These are phyloP conservation scores for Drosophila kepulauana DNA, from an alignment of 1,140 invertebrate species.

Conservation along the genomic window DNA sequence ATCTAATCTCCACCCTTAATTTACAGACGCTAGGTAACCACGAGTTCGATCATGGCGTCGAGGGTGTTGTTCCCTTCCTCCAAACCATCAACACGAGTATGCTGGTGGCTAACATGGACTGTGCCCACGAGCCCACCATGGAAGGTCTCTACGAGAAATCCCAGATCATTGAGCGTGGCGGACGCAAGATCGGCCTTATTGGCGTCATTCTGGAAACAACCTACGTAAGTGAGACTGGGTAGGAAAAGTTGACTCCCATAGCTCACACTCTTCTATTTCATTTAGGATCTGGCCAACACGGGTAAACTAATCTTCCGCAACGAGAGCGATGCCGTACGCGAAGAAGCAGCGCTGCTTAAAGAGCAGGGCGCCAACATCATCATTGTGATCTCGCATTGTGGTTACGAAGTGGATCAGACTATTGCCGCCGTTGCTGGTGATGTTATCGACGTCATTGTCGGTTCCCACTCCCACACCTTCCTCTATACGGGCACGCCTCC, in stretches of 20 bases:
- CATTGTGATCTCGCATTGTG: constrained; percentile 92
- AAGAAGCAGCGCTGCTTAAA: constrained; percentile 88
- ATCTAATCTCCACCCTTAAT: neutral
- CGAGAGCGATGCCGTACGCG: constrained; percentile 88
- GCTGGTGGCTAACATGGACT: constrained; percentile 92
- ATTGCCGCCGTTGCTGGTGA: constrained; percentile 89
- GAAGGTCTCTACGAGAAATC: constrained; percentile 88
- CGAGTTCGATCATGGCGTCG: constrained; percentile 93
- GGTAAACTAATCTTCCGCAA: constrained; percentile 88
- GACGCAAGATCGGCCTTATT: constrained; percentile 91
- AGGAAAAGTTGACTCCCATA: neutral
- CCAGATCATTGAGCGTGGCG: constrained; percentile 86
- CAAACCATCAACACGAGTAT: constrained; percentile 88
- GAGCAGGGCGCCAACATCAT: constrained; percentile 90
- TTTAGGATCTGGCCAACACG: constrained; percentile 87
- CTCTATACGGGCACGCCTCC: constrained; percentile 88
- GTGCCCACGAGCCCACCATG: constrained; percentile 89
- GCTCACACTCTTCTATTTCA: neutral
- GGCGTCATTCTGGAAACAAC: constrained; percentile 91
- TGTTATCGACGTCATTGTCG: constrained; percentile 92
- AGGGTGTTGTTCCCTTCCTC: constrained; percentile 91
- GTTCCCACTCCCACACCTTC: constrained; percentile 94
- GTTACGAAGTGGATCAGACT: constrained; percentile 89
- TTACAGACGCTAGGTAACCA: constrained; percentile 94
- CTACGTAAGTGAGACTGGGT: constrained; percentile 86